Evolutionary conservation across 2,797 vertebrate species (phyloP), one percentile per base, ranked within the genome.

Genomic region (Sparidentex hasta): DNA sequence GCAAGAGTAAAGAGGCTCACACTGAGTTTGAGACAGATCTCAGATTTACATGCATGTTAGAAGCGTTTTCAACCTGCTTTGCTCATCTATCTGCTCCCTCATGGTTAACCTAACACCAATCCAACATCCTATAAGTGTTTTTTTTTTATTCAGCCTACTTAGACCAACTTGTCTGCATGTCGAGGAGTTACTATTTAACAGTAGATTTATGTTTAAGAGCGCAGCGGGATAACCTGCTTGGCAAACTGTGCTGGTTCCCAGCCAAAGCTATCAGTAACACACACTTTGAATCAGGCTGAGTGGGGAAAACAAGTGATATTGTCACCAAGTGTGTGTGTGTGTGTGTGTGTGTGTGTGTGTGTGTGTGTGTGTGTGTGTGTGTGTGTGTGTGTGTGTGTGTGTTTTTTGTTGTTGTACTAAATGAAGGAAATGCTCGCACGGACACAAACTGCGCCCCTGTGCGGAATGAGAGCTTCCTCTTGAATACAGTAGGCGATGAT

Each of bases 121-220:
- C 69, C 59, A 84, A 84, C 74, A 74, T 76, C 64, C 43, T 57
- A 79, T 81, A 80, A 83, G 77, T 67, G 61, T 74, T 74, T 80
- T 81, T 43, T 75, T 80, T 85, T 73, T 50, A 85, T 84, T 84
- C 78, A 90, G 61, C 73, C 83, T 52, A 67, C 82, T 74, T 78
- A 74, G 72, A 82, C 27, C 58, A 87, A 88, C 76, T 56, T 76
- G 78, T 82, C 70, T 71, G 65, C 69, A 80, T 86, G 87, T 89
- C 62, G 54, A 71, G 76, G 51, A 82, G 43, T 86, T 88, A 85
- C 86, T 85, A 87, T 93, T 92, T 91, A 93, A 85, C 85, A 71
- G 86, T 67, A 91, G 90, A 93, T 94, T 93, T 92, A 93, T 93
- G 89, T 88, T 86, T 80, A 91, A 90, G 85, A 90, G 88, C 87